A percentile compares a stretch with the other conserved stretches of the same genome.
Conservation (phyloP, 2,113 vertebrate genomes). For the Caranx ignobilis region DNA sequence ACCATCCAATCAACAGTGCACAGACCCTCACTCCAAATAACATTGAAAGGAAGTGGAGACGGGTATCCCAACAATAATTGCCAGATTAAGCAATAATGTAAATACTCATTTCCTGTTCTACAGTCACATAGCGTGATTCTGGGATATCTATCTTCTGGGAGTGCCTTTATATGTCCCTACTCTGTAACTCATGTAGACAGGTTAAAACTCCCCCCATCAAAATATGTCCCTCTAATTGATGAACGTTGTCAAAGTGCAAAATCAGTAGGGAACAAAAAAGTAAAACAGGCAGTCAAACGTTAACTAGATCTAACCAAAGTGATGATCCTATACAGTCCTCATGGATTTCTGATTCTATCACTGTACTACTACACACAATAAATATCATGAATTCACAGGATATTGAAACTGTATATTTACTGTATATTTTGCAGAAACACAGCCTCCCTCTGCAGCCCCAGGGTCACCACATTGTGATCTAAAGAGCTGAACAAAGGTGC, state of each 20-base stretch:
- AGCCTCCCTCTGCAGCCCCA: slow-evolving; percentile 14
- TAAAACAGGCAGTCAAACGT: slow-evolving; percentile 1
- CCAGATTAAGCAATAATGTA: background rate
- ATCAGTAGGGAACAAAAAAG: background rate
- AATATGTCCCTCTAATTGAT: background rate
- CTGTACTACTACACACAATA: background rate
- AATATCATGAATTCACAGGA: background rate
- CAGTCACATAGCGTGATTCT: background rate
- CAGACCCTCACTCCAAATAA: too few relatives aligned
- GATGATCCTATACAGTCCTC: background rate
- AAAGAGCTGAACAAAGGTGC: slow-evolving; percentile 43
- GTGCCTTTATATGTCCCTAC: background rate
- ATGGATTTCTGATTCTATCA: background rate
- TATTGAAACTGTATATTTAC: background rate
- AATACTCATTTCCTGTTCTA: background rate
- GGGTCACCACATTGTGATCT: slow-evolving; percentile 21
- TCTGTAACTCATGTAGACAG: background rate
- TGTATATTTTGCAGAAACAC: background rate
- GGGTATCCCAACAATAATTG: background rate
- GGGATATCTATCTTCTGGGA: too few relatives aligned
- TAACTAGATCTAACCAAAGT: slow-evolving; percentile 1
- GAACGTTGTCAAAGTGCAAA: background rate
- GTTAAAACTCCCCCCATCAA: background rate
- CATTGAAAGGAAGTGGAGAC: too few relatives aligned
- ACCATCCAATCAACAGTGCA: too few relatives aligned